Percentiles rank a stretch among this genome's conserved stretches.
Conservation (phyloP, 2,888 invertebrate species). For the Eristalinus sepulchralis region DNA sequence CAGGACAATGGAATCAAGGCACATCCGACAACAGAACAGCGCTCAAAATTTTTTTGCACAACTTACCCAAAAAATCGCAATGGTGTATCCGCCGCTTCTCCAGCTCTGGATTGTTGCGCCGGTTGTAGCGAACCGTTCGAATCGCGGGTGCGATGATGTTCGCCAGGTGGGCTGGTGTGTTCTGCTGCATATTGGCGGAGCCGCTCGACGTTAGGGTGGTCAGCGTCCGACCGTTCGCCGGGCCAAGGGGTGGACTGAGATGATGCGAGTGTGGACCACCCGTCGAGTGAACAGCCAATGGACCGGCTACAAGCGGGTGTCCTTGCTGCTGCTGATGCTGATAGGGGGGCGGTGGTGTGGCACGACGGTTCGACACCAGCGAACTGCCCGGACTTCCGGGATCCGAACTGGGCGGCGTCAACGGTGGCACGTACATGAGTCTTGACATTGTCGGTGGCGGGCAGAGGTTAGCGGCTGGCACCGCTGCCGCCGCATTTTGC, state of each 20-base stretch:
- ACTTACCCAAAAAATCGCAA: constrained; percentile 95
- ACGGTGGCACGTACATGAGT: constrained; percentile 90
- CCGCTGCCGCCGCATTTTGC: constrained; percentile 72
- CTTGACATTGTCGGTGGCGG: constrained; percentile 79
- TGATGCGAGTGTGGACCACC: constrained; percentile 65
- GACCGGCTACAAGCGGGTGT: constrained; percentile 76
- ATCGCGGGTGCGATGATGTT: constrained; percentile 77
- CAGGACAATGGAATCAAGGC: no score
- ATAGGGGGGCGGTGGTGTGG: constrained; percentile 78
- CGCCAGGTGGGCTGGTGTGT: constrained; percentile 78
- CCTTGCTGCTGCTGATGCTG: constrained; percentile 75
- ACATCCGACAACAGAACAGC: no score
- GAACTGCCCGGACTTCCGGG: constrained; percentile 91
- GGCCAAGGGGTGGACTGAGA: constrained; percentile 72
- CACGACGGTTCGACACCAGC: constrained; percentile 83
- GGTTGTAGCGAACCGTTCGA: constrained; percentile 88
- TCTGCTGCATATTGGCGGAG: constrained; percentile 72
- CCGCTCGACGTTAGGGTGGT: constrained; percentile 72
- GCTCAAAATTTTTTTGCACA: no score
- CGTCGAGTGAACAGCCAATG: constrained; percentile 75
- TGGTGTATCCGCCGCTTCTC: constrained; percentile 97
- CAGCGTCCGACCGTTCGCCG: constrained; percentile 72
- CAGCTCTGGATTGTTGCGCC: constrained; percentile 97
- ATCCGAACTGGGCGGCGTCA: constrained; percentile 94
- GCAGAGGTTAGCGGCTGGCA: constrained; percentile 64